These are phyloP conservation scores for Cyprinodon diabolis DNA, from an alignment of 2,797 vertebrate species.

Conservation along the genomic window DNA sequence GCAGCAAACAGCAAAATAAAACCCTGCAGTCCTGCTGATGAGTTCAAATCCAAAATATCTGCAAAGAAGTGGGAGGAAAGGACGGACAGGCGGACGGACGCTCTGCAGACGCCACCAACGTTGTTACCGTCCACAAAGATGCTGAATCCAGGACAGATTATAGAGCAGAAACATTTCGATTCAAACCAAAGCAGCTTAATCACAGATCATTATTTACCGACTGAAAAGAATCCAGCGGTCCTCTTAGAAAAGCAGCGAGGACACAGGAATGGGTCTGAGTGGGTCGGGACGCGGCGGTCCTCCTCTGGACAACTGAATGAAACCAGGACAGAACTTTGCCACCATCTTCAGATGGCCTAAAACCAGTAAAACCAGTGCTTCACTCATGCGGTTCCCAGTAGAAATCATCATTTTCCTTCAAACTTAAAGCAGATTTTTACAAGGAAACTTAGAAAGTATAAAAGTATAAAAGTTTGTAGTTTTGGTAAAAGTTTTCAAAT, in stretches of 20 bases:
- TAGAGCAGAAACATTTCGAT: not conserved
- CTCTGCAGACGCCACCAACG: too few species aligned
- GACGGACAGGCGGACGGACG: not conserved
- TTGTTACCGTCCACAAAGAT: not conserved
- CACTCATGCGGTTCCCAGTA: too few species aligned
- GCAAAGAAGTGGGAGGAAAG: not conserved
- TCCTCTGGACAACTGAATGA: not conserved
- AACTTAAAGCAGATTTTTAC: too few species aligned
- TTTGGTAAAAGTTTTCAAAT: too few species aligned
- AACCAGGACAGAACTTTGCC: not conserved
- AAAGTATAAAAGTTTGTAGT: too few species aligned
- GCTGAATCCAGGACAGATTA: not conserved
- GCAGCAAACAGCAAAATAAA: not conserved
- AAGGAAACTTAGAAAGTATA: too few species aligned
- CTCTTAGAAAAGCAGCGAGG: not conserved
- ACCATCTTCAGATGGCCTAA: too few species aligned
- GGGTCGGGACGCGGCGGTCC: not conserved
- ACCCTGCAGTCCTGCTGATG: not conserved
- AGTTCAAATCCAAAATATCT: not conserved
- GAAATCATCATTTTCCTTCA: too few species aligned
- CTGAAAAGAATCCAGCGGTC: not conserved
- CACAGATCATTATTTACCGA: not conserved
- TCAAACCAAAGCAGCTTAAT: not conserved
- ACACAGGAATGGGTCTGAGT: too few species aligned
- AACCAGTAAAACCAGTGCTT: too few species aligned